A percentile compares a stretch with the other conserved stretches of the same genome.
Evolutionary conservation across 2,888 invertebrate species (phyloP).

Genomic region (Unio pictorum): DNA sequence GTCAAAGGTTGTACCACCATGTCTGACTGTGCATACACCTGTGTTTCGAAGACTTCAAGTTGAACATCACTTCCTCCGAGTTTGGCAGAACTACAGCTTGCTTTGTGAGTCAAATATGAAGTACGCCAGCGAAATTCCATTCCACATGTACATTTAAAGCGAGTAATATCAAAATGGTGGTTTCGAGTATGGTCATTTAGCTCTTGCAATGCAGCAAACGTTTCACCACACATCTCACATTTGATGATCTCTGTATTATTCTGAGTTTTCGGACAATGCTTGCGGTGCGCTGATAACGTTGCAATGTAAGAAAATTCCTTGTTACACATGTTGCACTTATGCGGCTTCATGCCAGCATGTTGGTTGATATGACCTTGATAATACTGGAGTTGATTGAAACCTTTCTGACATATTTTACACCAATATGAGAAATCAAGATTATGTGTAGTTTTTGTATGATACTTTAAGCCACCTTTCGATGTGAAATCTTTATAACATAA

Average conservation of each 20-base stretch:
- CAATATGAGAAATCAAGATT: slow-evolving; percentile 24
- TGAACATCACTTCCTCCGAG: slow-evolving; percentile 2
- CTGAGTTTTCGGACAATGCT: slow-evolving; percentile 11
- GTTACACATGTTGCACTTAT: slow-evolving; percentile 25
- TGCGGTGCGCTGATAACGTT: slow-evolving; percentile 25
- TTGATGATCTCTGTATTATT: slow-evolving; percentile 8
- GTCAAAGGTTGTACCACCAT: slow-evolving; percentile 12
- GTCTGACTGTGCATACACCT: not conserved
- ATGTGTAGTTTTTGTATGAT: slow-evolving; percentile 25
- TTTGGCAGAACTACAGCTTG: slow-evolving; percentile 10
- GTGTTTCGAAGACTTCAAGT: not conserved
- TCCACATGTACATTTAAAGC: slow-evolving; percentile 26
- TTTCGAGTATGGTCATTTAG: slow-evolving; percentile 19
- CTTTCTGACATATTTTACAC: slow-evolving; percentile 33
- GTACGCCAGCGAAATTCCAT: slow-evolving; percentile 23
- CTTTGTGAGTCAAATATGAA: slow-evolving; percentile 21
- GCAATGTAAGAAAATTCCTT: slow-evolving; percentile 23
- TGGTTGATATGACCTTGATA: slow-evolving; percentile 28
- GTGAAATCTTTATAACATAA: slow-evolving; percentile 28
- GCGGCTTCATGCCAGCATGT: slow-evolving; percentile 18
- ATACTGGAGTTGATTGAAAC: slow-evolving; percentile 21
- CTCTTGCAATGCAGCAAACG: slow-evolving; percentile 13
- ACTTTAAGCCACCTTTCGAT: slow-evolving; percentile 32
- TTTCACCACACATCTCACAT: slow-evolving; percentile 23
- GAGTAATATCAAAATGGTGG: slow-evolving; percentile 23